phyloP scores from a whole-genome alignment of 2,797 vertebrate species.

The Channa striata region DNA sequence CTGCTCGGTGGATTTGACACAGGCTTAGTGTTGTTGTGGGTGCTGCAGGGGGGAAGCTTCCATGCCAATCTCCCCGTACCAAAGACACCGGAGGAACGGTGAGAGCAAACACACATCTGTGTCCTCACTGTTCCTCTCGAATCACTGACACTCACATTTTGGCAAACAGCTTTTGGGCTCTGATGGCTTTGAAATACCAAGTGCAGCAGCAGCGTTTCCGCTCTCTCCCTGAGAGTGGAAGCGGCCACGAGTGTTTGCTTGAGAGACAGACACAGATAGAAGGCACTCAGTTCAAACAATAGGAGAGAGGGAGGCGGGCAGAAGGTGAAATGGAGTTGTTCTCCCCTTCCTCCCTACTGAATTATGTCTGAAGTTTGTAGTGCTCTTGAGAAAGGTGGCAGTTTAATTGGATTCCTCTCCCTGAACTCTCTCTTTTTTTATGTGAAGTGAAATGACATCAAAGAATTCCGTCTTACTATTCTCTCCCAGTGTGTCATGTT shows the following conservation, averaged over 20 bases:
- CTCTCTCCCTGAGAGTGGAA: slow-evolving; percentile 49
- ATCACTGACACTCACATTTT: slow-evolving; percentile 69
- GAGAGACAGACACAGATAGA: slow-evolving; percentile 62
- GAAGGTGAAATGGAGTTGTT: slow-evolving; percentile 56
- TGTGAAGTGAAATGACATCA: slow-evolving; percentile 57
- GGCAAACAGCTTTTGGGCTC: slow-evolving; percentile 45
- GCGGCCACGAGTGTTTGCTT: slow-evolving; percentile 63
- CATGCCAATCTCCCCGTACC: slow-evolving; percentile 34
- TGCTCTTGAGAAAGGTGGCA: slow-evolving; percentile 62
- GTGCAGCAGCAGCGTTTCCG: slow-evolving; percentile 14
- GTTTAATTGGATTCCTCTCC: slow-evolving; percentile 67
- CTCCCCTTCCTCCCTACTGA: slow-evolving; percentile 46
- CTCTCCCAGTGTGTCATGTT: slow-evolving; percentile 20
- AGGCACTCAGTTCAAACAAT: slow-evolving; percentile 69
- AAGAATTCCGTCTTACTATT: slow-evolving; percentile 30
- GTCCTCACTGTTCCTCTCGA: slow-evolving; percentile 41
- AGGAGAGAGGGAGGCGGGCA: slow-evolving; percentile 32
- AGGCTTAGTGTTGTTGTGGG: slow-evolving; percentile 57
- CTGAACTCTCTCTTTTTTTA: slow-evolving; percentile 49
- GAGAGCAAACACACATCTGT: slow-evolving; percentile 51
- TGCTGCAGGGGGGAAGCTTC: slow-evolving; percentile 33
- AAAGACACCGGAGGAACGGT: slow-evolving; percentile 39
- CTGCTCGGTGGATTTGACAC: slow-evolving; percentile 46
- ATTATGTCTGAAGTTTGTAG: slow-evolving; percentile 61
- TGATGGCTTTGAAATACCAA: slow-evolving; percentile 66